Base-by-base conservation (phyloP, 2,113 vertebrate genomes). In the Lophura nycthemera region DNA sequence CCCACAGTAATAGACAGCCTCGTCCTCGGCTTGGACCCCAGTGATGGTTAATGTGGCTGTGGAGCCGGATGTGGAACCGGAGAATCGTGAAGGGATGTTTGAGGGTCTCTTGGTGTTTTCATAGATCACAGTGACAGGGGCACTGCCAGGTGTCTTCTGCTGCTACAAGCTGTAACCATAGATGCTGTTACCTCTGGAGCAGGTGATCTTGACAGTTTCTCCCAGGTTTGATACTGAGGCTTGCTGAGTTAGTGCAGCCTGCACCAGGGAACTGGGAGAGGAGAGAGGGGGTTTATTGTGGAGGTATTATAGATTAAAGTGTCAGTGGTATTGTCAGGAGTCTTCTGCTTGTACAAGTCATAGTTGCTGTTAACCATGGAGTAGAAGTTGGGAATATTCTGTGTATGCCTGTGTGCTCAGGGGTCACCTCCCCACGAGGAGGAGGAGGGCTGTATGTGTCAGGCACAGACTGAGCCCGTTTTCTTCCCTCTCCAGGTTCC, bases 101-200 rank as follows among this genome's bases (percentile, higher is more conserved):
- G 69, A 83, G 30, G 61, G 42, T 40, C 36, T 34, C 2, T 3
- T 1, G 6, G 1, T 2, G 4, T 3, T 10, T 0, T 1, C 0
- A 2, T 66, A 59, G 29, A 65, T 81, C 24, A 81, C 25, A 7
- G 52, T 57, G 42, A 61, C 24, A 13, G 32, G 57, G 40, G 22
- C 30, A 42, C 22, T 29, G 34, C 60, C 86, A 73, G 50, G 67
- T 0, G 16, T 5, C 24, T 80, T 80, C 66, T 73, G 67, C 59
- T 88, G 86, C n/a, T 2, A 16, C 63, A 25, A 69, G 30, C 52
- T 10, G 8, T 29, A 54, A 10, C 15, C 54, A 54, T 38, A 45
- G 11, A 3, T 13, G 17, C 19, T 4, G 6, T 1, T 6, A 14
- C 15, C 3, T 3, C 13, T 32, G 0, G 63, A 52, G 83, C 94